Conservation (phyloP, 2,113 vertebrate genomes). For the Numenius arquata region DNA sequence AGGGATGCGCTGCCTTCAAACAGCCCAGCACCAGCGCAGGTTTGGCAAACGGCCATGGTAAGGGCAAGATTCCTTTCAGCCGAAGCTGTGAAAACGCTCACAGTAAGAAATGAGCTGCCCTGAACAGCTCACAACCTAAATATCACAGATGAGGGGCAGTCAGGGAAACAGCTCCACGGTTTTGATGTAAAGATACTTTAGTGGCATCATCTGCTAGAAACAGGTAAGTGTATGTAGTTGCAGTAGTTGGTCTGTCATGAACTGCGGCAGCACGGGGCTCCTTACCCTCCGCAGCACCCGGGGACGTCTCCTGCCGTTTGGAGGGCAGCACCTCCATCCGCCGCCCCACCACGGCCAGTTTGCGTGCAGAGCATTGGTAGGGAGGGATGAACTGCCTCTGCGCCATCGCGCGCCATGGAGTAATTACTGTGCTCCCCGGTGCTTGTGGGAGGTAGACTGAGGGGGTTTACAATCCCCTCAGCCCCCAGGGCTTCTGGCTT, state of each 20-base stretch:
- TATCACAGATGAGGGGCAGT: not conserved
- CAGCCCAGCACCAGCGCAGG: not conserved
- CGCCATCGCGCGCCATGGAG: accelerated
- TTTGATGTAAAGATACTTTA: accelerated
- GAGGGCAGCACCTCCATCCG: not conserved
- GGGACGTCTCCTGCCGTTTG: not conserved
- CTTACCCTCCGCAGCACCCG: not conserved
- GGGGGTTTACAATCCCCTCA: not conserved
- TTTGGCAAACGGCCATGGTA: not conserved
- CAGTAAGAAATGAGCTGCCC: not conserved
- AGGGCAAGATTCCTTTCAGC: not conserved
- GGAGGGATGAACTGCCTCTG: not conserved
- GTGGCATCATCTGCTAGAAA: not conserved
- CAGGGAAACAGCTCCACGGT: not conserved
- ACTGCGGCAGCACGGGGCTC: not conserved
- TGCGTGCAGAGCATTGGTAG: not conserved
- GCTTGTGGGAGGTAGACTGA: not conserved
- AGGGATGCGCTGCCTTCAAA: not conserved
- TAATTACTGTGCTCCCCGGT: not conserved
- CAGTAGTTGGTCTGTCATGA: accelerated
- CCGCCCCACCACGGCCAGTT: not conserved
- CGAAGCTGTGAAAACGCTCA: not conserved
- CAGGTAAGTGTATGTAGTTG: not conserved
- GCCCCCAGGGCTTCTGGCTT: not conserved
- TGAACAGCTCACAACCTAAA: not conserved